Evolutionary conservation across 2,113 vertebrate species (phyloP).

Genomic region (Falcunculus frontatus): DNA sequence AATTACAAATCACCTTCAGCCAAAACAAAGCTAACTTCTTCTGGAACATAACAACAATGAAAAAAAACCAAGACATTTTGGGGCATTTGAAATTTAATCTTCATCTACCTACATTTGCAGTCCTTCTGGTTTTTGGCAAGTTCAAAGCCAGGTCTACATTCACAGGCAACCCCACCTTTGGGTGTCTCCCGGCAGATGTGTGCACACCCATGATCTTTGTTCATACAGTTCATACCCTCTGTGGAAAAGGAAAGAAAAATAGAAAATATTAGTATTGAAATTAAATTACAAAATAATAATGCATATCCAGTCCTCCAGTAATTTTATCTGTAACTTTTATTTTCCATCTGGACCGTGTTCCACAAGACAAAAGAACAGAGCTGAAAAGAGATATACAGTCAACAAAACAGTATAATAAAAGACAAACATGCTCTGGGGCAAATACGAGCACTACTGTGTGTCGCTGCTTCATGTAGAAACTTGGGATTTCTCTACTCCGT

Average conservation of each 20-base stretch:
- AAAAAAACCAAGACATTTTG: slow-evolving; percentile 35
- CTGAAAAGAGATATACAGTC: not conserved
- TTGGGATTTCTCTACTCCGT: not conserved
- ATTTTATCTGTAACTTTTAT: not conserved
- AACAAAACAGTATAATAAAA: not conserved
- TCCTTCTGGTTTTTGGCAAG: slow-evolving; percentile 95
- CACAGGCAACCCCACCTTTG: slow-evolving; percentile 95
- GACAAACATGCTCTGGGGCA: not conserved
- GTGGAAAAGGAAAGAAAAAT: slow-evolving; percentile 33
- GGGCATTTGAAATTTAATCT: slow-evolving; percentile 50
- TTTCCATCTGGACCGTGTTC: not conserved
- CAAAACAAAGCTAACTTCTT: not conserved
- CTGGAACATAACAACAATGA: not conserved
- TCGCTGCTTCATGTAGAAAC: not conserved
- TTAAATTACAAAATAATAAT: not conserved
- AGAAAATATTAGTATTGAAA: slow-evolving; percentile 22
- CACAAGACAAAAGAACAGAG: not conserved
- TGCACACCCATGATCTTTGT: slow-evolving; percentile 96
- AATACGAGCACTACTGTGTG: not conserved
- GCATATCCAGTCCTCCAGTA: not conserved
- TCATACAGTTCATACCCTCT: slow-evolving; percentile 99
- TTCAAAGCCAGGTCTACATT: slow-evolving; percentile 97
- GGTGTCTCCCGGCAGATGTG: slow-evolving; percentile 98
- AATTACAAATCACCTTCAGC: not conserved
- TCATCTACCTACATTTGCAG: slow-evolving; percentile 93